Evolutionary conservation across 2,888 invertebrate species (phyloP), one percentile per base, ranked within the genome.

Genomic region (Lithosia quadra): DNA sequence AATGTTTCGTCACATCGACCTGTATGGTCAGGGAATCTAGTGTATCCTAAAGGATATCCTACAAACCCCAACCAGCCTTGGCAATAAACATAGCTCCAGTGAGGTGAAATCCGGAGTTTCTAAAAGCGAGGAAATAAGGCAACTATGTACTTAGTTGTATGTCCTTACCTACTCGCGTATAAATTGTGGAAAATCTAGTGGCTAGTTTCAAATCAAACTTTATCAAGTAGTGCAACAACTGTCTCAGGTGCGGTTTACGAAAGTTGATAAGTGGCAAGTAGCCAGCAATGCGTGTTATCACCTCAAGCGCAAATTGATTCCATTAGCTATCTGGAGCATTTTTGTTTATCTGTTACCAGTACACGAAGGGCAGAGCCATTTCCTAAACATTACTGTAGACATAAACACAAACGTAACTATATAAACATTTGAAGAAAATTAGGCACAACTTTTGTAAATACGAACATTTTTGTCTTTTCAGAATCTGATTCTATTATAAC

Each of bases 341-440:
- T 33, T 59, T 59, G 49, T 59, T 65, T 49, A 57, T 63, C 61
- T 69, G 22, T 56, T 18, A 24, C 56, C 28, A 24, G 21, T 39
- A 49, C 49, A 55, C 65, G 63, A 63, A 71, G 63, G 55, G 74
- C 73, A 66, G 75, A 58, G 58, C 28, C 18, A 28, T 58, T 58
- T n/a, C 33, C 58, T 58, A 58, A 58, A 58, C 28, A 58, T 58
- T 21, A 56, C 21, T 10, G 28, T 18, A 58, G 58, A 58, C 58
- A 58, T 33, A 33, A 58, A 58, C 58, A 58, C 28, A 22, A 18
- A 58, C 33, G 5, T 13, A 24, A n/a, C 24, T 24, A 58, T n/a
- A 33, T 33, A 58, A 24, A 58, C 58, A 58, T 33, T 22, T 28
- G 33, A 49, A n/a, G 49, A n/a, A n/a, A 49, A 34, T 33, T 58